Percentiles rank a stretch among this genome's conserved stretches.
phyloP scores from a whole-genome alignment of 2,797 vertebrate species.

The Manis pentadactyla region DNA sequence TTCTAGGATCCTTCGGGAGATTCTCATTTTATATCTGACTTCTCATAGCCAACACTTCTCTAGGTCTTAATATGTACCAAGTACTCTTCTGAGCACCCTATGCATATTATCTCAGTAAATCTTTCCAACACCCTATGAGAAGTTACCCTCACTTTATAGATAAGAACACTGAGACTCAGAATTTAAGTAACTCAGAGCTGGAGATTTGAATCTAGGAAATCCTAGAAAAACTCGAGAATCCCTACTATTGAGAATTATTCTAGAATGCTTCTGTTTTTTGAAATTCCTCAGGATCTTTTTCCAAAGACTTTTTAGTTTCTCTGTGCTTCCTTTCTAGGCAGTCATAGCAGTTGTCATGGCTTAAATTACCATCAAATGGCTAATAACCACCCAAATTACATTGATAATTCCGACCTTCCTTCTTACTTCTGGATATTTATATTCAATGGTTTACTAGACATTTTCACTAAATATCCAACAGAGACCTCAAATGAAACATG shows the following conservation, averaged over 20 bases:
- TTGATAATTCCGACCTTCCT: neutral
- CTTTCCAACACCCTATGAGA: neutral
- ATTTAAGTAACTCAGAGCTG: neutral
- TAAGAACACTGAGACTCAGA: neutral
- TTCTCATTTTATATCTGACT: conserved; percentile 11
- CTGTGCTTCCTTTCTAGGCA: neutral
- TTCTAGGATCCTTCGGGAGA: neutral
- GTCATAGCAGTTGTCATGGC: neutral
- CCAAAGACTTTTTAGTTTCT: neutral
- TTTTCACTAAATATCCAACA: neutral
- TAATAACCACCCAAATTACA: neutral
- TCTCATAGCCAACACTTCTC: neutral
- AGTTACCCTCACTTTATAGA: neutral
- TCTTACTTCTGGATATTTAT: neutral
- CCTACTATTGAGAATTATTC: neutral
- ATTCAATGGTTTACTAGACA: neutral
- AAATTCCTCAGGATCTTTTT: neutral
- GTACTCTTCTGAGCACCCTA: neutral
- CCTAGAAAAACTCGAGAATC: neutral
- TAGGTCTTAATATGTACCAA: neutral
- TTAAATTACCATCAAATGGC: neutral
- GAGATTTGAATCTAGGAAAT: neutral
- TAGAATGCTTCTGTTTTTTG: neutral
- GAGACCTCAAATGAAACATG: neutral
- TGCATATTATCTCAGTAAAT: neutral